Evolutionary conservation across 1,140 invertebrate genomes (phyloP), one percentile per base, ranked within the genome.

Genomic region (Lepidurus couesii): DNA sequence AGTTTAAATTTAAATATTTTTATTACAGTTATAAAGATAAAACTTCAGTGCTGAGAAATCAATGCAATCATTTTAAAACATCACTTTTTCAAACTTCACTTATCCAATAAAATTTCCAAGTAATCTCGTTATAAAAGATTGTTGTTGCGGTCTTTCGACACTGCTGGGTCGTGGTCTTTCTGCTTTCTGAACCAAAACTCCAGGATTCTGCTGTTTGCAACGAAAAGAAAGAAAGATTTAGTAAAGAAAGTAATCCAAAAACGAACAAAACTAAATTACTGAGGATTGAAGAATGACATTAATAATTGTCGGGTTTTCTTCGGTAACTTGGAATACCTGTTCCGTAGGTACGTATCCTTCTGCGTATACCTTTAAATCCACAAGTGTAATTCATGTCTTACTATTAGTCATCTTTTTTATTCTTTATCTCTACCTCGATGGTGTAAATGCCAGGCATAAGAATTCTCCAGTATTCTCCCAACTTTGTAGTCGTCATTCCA

Each of bases 401-500:
- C 44, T 1, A 24, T 1, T 1, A 16, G 9, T 47, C 1, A 34
- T 34, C 2, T 34, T 34, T 34, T 34, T 34, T 34, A 34, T 34
- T 34, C 34, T 43, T 42, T 21, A 74, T 42, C 81, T 82, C 85
- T 86, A 94, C 94, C 87, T 95, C 92, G 42, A 96, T 84, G 81
- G 90, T 92, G 85, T 96, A 95, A 73, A 90, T 86, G 82, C 94
- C 94, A 4, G 94, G 94, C 74, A 95, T 82, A 9, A 96, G 86
- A 45, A 96, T 92, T 80, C 94, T 89, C 94, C 94, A 96, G 86
- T 95, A 97, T 86, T 97, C 95, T 26, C 95, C 95, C 82, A 94
- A 92, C 84, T 94, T 93, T 1, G 94, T 96, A 7, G 92, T 94
- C 82, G 92, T 91, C 84, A 95, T 96, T 21, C 92, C 92, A 78